Conservation (phyloP, 2,797 vertebrate genomes). For the Sebastolobus altivelis region DNA sequence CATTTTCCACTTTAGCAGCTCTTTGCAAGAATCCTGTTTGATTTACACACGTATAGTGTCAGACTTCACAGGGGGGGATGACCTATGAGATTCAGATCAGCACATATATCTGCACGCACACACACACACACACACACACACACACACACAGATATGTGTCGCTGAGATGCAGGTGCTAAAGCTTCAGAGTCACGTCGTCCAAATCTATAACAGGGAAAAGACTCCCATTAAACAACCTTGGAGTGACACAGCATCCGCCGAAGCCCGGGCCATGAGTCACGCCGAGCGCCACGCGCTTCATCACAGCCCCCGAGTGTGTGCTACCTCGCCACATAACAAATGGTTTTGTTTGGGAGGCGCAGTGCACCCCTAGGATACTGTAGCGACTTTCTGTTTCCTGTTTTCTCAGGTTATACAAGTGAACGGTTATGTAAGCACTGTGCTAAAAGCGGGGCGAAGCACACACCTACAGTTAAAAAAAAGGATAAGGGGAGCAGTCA, state of each 20-base stretch:
- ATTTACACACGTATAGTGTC: conserved; percentile 41
- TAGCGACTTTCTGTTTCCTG: conserved; percentile 14
- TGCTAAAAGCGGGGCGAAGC: conserved; percentile 34
- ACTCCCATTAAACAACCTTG: conserved; percentile 64
- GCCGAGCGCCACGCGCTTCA: conserved; percentile 25
- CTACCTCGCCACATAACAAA: conserved; percentile 41
- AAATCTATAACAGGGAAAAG: conserved; percentile 58
- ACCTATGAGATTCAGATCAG: conserved; percentile 33
- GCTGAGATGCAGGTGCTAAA: conserved; percentile 23
- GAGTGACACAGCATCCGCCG: conserved; percentile 53
- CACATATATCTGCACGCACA: conserved; percentile 1
- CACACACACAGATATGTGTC: background rate
- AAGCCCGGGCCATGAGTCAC: conserved; percentile 51
- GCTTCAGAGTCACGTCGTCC: conserved; percentile 22
- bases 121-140: conserved; percentile 2
- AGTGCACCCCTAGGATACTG: conserved; percentile 20
- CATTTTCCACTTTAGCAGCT: conserved; percentile 59
- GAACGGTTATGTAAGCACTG: conserved; percentile 39
- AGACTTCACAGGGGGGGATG: conserved; percentile 21
- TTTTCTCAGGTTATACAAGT: conserved; percentile 42
- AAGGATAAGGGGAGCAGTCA: conserved; percentile 17
- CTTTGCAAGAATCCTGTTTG: conserved; percentile 40
- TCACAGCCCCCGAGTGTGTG: conserved; percentile 26
- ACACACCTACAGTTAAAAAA: conserved; percentile 3
- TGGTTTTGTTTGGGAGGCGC: conserved; percentile 37